Evolutionary conservation across 2,113 vertebrate species (phyloP).

Genomic region (Silurus asotus): DNA sequence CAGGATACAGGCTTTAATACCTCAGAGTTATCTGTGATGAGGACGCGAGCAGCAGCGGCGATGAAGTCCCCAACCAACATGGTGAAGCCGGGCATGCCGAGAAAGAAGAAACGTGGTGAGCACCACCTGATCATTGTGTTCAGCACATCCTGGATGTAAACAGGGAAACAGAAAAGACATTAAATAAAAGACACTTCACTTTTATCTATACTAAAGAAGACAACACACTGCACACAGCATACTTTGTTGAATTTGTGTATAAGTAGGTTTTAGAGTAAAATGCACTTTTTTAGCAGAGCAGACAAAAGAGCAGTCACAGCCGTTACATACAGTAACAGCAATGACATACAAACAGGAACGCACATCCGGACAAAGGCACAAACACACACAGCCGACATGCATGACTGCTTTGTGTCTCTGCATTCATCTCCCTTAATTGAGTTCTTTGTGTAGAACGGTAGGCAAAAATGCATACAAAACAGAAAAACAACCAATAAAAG

Average conservation of each 20-base stretch:
- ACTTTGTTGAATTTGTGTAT: background rate
- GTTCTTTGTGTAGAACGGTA: constrained; percentile 86
- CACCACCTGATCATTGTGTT: constrained; percentile 90
- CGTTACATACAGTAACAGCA: background rate
- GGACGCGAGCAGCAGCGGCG: constrained; percentile 79
- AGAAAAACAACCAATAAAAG: constrained; percentile 68
- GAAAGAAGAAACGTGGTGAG: constrained; percentile 90
- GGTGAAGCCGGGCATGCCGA: constrained; percentile 91
- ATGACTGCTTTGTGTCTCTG: constrained; percentile 74
- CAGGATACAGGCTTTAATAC: constrained; percentile 68
- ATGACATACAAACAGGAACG: constrained; percentile 1
- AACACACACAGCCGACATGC: constrained; percentile 31
- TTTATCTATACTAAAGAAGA: background rate
- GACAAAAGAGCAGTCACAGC: background rate
- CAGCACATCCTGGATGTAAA: constrained; percentile 82
- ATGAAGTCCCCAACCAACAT: constrained; percentile 93
- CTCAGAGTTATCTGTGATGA: constrained; percentile 78
- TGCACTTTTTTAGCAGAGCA: background rate
- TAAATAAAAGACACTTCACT: constrained; percentile 42
- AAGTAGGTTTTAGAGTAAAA: background rate
- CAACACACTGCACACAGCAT: background rate
- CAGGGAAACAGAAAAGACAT: constrained; percentile 29
- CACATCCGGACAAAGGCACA: constrained; percentile 36
- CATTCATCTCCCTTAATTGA: constrained; percentile 92
- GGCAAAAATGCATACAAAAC: constrained; percentile 63